Conservation (phyloP, 2,797 vertebrate genomes). For the Megalops cyprinoides region DNA sequence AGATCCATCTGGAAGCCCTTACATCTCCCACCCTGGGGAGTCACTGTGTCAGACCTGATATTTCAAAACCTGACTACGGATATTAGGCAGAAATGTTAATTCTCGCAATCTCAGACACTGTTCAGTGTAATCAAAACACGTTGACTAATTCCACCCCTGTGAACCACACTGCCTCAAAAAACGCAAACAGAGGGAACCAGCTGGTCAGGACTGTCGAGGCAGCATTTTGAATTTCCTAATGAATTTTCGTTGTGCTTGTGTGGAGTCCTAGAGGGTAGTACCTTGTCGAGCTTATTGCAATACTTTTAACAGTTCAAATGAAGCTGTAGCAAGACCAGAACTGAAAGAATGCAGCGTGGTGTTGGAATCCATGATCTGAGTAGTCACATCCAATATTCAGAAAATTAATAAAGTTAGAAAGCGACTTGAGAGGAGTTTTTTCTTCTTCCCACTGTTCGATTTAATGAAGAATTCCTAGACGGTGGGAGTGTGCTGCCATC, state of each 20-base stretch:
- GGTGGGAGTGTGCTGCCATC: constrained; percentile 14
- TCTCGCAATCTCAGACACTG: constrained; percentile 19
- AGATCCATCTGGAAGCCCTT: constrained; percentile 29
- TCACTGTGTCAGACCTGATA: constrained; percentile 14
- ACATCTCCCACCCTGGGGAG: constrained; percentile 22
- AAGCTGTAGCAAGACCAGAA: not conserved
- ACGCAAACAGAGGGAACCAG: constrained; percentile 23
- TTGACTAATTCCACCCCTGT: constrained; percentile 20
- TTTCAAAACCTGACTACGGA: constrained; percentile 15
- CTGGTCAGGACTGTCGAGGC: constrained; percentile 17
- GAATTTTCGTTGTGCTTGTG: constrained; percentile 15
- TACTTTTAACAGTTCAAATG: not conserved
- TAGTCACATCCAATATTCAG: constrained; percentile 39
- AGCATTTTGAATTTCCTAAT: constrained; percentile 26
- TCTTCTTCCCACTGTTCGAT: constrained; percentile 41
- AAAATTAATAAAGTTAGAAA: constrained; percentile 46
- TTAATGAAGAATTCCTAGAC: constrained; percentile 40
- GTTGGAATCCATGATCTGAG: not conserved
- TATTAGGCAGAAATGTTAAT: constrained; percentile 20
- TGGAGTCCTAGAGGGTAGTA: not conserved
- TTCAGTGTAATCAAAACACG: constrained; percentile 30
- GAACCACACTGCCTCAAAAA: not conserved
- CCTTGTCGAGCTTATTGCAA: not conserved
- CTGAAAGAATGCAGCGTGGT: not conserved
- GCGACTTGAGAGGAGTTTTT: constrained; percentile 36